Conservation (phyloP, 2,113 vertebrate genomes). For the Etheostoma spectabile region DNA sequence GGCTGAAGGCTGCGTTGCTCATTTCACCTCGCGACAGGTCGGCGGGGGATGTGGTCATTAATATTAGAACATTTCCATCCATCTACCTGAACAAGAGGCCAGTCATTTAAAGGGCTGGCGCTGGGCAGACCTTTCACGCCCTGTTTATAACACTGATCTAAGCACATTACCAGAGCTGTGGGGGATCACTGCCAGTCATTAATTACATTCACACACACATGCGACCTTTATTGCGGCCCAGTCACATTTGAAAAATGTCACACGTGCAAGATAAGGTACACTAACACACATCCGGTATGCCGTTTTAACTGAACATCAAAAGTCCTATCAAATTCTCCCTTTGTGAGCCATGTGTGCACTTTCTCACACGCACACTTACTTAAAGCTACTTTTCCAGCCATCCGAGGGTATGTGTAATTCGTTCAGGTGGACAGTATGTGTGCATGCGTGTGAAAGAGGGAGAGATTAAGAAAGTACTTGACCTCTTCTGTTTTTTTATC, state of each 20-base stretch:
- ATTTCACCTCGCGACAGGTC: constrained; percentile 81
- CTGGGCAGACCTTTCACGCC: constrained; percentile 75
- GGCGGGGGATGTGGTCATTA: constrained; percentile 78
- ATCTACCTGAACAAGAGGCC: constrained; percentile 75
- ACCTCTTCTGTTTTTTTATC: constrained; percentile 56
- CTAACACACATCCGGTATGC: constrained; percentile 17
- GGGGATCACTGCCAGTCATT: constrained; percentile 77
- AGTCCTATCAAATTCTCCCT: neutral
- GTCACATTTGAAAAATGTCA: constrained; percentile 60
- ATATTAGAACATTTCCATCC: constrained; percentile 81
- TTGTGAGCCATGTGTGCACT: constrained; percentile 22
- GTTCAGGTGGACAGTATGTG: constrained; percentile 42
- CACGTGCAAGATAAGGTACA: constrained; percentile 22
- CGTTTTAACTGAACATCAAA: constrained; percentile 41
- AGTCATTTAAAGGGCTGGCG: constrained; percentile 71
- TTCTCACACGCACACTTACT: constrained; percentile 47
- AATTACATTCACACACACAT: constrained; percentile 68
- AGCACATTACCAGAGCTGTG: constrained; percentile 76
- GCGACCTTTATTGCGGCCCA: constrained; percentile 41
- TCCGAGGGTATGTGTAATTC: constrained; percentile 42
- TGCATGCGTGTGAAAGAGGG: constrained; percentile 18
- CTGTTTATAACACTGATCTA: constrained; percentile 77
- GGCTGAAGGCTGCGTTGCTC: constrained; percentile 82
- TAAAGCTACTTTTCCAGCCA: constrained; percentile 38
- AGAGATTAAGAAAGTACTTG: neutral